These are phyloP conservation scores for Morbakka virulenta DNA, from an alignment of 30 jellyfish, hydroid and myxozoan species.

Conservation along the genomic window DNA sequence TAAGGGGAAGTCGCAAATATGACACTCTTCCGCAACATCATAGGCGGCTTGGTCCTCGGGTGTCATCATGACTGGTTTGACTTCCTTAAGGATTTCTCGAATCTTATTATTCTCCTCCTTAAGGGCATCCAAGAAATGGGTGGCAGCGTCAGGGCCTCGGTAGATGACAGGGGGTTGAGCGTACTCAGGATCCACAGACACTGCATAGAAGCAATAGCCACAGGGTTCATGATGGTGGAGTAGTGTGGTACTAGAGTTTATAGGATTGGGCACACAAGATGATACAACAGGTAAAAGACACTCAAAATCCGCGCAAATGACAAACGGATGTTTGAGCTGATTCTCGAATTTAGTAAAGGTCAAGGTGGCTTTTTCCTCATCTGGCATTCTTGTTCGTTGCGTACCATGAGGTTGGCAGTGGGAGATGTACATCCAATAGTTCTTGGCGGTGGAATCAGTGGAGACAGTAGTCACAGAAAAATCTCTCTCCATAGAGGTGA, in stretches of 20 bases:
- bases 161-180: constrained; percentile 12
- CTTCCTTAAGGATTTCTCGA: not conserved
- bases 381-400: no score
- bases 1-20: constrained; percentile 36
- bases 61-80: not conserved
- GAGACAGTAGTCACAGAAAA: not conserved
- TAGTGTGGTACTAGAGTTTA: not conserved
- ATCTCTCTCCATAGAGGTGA: no score
- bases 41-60: constrained; percentile 6
- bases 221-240: constrained; percentile 21
- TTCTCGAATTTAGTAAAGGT: not conserved
- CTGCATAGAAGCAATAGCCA: constrained; percentile 31
- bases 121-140: no score
- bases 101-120: not conserved
- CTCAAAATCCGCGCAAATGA: constrained; percentile 45
- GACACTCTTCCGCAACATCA: constrained; percentile 26
- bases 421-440: not conserved
- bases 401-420: no score
- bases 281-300: no score
- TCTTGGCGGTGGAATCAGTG: not conserved
- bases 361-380: no score
- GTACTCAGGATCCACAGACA: constrained; percentile 7
- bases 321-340: constrained; percentile 11
- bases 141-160: no score
- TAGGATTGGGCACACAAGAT: constrained; percentile 1